Evolutionary conservation across 2,888 invertebrate genomes (phyloP).

Genomic region (Sminthurides aquaticus): DNA sequence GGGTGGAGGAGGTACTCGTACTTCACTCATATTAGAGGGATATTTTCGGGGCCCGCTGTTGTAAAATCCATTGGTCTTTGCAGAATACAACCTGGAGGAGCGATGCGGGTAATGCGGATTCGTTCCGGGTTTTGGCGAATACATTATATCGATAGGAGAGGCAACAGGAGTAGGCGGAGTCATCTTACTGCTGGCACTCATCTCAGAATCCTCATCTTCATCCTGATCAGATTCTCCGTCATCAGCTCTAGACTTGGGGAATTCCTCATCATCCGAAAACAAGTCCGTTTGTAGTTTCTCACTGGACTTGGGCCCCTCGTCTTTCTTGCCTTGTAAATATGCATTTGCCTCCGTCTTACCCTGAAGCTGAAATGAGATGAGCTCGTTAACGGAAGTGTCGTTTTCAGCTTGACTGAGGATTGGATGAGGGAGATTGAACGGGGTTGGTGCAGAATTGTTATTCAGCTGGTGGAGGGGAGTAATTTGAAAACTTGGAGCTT

Average conservation of each 20-base stretch:
- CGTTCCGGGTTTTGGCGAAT: conserved; percentile 13
- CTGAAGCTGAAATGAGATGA: too few relatives aligned
- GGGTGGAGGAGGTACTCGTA: conserved; percentile 12
- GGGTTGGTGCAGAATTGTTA: too few relatives aligned
- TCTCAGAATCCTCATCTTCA: conserved; percentile 6
- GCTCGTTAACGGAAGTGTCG: too few relatives aligned
- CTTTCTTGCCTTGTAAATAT: too few relatives aligned
- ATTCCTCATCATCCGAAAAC: conserved; percentile 8
- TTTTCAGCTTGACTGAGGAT: too few relatives aligned
- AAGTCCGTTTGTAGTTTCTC: conserved; percentile 14
- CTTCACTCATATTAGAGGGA: conserved; percentile 13
- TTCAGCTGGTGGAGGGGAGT: too few relatives aligned
- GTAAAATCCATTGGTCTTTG: conserved; percentile 1
- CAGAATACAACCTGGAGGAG: background rate
- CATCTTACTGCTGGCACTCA: conserved; percentile 11
- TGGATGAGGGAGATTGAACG: too few relatives aligned
- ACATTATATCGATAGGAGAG: conserved; percentile 5
- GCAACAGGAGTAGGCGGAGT: background rate
- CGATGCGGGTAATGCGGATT: conserved; percentile 10
- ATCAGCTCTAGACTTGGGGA: conserved; percentile 8
- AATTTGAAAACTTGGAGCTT: too few relatives aligned
- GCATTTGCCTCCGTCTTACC: too few relatives aligned
- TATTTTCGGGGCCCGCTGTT: background rate
- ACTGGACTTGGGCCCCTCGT: too few relatives aligned
- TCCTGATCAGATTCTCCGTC: conserved; percentile 8